phyloP scores from a whole-genome alignment of 2,888 invertebrate genomes.

The Phaonia tiefii region DNA sequence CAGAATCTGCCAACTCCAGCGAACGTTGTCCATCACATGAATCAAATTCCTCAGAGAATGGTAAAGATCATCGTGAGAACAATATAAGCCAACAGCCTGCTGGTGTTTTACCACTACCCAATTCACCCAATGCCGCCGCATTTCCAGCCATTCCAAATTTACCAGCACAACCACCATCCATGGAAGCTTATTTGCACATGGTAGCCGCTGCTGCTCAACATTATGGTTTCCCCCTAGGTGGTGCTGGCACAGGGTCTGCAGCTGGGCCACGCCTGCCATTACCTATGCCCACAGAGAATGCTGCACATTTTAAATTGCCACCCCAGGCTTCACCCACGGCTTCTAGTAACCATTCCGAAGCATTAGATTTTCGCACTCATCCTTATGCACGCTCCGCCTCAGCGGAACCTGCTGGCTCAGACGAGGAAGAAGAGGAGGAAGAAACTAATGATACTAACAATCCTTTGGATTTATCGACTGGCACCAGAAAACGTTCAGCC shows the following conservation, averaged over 20 bases:
- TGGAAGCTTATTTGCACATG: constrained; percentile 89
- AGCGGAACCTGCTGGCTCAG: constrained; percentile 81
- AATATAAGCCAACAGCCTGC: constrained; percentile 56
- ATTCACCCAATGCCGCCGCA: constrained; percentile 65
- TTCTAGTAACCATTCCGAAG: constrained; percentile 83
- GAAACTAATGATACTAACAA: constrained; percentile 81
- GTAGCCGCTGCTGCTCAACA: constrained; percentile 88
- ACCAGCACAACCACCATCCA: constrained; percentile 86
- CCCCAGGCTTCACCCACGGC: constrained; percentile 80
- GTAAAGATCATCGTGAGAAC: constrained; percentile 74
- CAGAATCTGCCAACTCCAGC: constrained; percentile 81
- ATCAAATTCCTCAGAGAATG: constrained; percentile 87
- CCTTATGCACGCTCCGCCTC: constrained; percentile 82
- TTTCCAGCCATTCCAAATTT: constrained; percentile 81
- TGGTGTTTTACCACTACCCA: constrained; percentile 68
- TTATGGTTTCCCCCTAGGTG: constrained; percentile 87
- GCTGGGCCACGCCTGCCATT: constrained; percentile 80
- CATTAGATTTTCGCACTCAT: constrained; percentile 92
- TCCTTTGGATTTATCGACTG: constrained; percentile 91
- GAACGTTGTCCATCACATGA: constrained; percentile 90
- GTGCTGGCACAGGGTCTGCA: constrained; percentile 70
- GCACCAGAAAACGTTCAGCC: constrained; percentile 87
- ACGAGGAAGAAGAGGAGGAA: constrained; percentile 84
- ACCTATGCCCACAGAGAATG: constrained; percentile 86
- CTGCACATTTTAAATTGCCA: constrained; percentile 81